These are phyloP conservation scores for Acrocera orbiculus DNA, from an alignment of 2,888 invertebrate species.

Conservation along the genomic window DNA sequence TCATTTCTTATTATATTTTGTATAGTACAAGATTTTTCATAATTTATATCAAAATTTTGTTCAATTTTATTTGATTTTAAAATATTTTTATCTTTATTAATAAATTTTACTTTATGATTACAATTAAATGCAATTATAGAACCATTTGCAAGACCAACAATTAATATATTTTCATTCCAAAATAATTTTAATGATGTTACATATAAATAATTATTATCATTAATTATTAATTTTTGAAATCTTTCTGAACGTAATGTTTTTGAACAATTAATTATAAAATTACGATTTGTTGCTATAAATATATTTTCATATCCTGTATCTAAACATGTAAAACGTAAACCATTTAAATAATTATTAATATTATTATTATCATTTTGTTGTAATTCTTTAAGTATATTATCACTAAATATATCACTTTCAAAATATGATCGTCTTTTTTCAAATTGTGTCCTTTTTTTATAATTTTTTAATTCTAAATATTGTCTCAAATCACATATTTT, in stretches of 20 bases:
- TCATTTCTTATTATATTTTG: constrained; percentile 29
- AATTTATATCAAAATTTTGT: constrained; percentile 11
- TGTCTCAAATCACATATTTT: constrained; percentile 22
- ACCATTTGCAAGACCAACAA: constrained; percentile 27
- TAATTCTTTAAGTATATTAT: constrained; percentile 24
- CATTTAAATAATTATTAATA: constrained; percentile 17
- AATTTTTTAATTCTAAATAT: constrained; percentile 18
- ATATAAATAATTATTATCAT: constrained; percentile 24
- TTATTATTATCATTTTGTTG: constrained; percentile 15
- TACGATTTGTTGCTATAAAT: constrained; percentile 25
- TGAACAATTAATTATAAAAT: constrained; percentile 25
- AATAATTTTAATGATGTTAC: constrained; percentile 24
- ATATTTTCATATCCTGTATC: constrained; percentile 20
- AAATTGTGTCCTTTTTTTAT: constrained; percentile 20
- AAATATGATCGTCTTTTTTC: constrained; percentile 27
- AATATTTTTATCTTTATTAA: not conserved
- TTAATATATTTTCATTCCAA: constrained; percentile 22
- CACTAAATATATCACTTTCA: constrained; percentile 27
- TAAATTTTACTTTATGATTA: constrained; percentile 9
- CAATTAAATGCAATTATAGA: constrained; percentile 27
- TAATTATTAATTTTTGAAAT: constrained; percentile 21
- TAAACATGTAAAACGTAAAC: constrained; percentile 24
- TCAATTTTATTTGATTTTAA: not conserved
- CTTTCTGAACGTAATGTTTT: constrained; percentile 23
- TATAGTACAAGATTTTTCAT: constrained; percentile 29